Evolutionary conservation across 2,888 invertebrate species (phyloP).

Genomic region (Tupiocoris notatus): DNA sequence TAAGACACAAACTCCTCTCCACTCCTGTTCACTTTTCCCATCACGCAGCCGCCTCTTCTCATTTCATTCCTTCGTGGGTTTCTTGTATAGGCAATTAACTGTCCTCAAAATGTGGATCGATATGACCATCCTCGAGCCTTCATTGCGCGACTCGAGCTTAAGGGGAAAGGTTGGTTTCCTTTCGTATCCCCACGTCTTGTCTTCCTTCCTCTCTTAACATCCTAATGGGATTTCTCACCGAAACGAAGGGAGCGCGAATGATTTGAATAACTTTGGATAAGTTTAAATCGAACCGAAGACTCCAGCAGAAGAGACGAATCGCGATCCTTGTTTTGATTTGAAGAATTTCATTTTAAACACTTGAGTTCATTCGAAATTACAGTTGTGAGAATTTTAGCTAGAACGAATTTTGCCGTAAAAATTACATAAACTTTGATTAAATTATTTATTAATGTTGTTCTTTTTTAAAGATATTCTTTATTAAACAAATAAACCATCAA

Average conservation of each 20-base stretch:
- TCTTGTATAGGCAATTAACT: conserved; percentile 43
- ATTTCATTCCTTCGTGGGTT: conserved; percentile 18
- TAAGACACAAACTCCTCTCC: neutral
- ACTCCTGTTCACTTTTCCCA: conserved; percentile 4
- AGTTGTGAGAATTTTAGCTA: too few relatives aligned
- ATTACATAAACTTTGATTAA: too few relatives aligned
- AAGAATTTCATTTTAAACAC: too few relatives aligned
- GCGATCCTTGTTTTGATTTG: too few relatives aligned
- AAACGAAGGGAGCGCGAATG: conserved; percentile 26
- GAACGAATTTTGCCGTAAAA: too few relatives aligned
- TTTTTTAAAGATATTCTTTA: too few relatives aligned
- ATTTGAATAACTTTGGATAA: conserved; percentile 41
- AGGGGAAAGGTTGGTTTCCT: neutral
- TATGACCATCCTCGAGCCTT: conserved; percentile 38
- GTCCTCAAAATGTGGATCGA: conserved; percentile 39
- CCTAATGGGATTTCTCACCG: conserved; percentile 40
- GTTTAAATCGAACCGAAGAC: conserved; percentile 23
- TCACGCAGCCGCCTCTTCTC: neutral
- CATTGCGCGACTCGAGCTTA: neutral
- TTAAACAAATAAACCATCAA: too few relatives aligned
- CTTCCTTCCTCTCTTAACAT: conserved; percentile 24
- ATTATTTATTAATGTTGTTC: too few relatives aligned
- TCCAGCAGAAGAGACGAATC: too few relatives aligned
- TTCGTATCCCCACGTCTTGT: neutral
- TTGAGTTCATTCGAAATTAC: too few relatives aligned